Percentiles rank a stretch among this genome's conserved stretches.
Conservation (phyloP, 2,888 invertebrate genomes). For the Ariolimax columbianus region DNA sequence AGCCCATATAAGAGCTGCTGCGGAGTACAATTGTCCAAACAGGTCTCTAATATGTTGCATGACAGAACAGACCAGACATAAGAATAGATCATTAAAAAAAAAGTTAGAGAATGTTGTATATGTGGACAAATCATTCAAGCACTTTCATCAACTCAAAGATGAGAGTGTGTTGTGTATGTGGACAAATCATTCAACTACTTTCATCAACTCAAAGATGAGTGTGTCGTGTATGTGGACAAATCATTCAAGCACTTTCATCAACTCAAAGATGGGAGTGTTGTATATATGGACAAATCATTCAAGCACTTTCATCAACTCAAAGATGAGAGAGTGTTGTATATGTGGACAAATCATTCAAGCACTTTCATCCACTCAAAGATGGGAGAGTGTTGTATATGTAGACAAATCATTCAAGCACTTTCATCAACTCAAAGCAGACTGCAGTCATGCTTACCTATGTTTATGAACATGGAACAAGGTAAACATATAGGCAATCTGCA, state of each 20-base stretch:
- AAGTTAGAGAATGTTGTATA: not conserved
- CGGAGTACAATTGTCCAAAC: not conserved
- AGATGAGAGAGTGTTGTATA: too few species aligned
- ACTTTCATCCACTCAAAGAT: not conserved
- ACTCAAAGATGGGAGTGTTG: too few species aligned
- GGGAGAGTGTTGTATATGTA: not conserved
- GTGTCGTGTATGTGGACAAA: not conserved
- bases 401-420: not conserved
- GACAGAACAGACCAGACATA: too few species aligned
- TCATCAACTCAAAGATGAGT: not conserved
- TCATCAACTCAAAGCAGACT: not conserved
- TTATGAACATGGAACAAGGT: not conserved
- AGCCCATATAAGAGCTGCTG: not conserved
- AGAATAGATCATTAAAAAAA: too few species aligned
- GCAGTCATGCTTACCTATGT: slow-evolving; percentile 13
- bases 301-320: too few species aligned
- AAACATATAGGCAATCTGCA: slow-evolving; percentile 7
- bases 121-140: not conserved
- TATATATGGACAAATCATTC: too few species aligned
- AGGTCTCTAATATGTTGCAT: not conserved
- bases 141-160: not conserved
- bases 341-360: not conserved
- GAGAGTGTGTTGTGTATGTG: not conserved
- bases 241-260: too few species aligned
- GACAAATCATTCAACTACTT: not conserved